Evolutionary conservation across 2,888 invertebrate species (phyloP), one percentile per base, ranked within the genome.

Genomic region (Himalopsyche anomala): DNA sequence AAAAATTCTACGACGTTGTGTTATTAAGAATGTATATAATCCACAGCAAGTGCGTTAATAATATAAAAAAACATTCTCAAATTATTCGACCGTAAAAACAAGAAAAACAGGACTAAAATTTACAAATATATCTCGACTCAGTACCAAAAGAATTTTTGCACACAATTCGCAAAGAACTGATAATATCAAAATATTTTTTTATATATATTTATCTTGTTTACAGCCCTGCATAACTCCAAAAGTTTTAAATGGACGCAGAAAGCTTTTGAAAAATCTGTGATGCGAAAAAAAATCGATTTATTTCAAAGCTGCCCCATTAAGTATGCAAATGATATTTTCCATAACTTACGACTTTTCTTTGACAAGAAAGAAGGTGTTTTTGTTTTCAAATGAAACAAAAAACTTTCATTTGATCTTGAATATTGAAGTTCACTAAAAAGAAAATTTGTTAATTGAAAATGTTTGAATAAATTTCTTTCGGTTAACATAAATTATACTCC

Each of bases 241-340:
- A 19, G 62, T 19, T 62, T n/a, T 19, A 62, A 62, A 62, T 62
- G 28, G n/a, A 56, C 56, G n/a, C 56, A 56, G 56, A 56, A 56
- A 62, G 62, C 62, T 62, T 62, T 19, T 62, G 62, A 62, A 62
- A 62, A 62, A 62, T 62, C 62, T 62, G 62, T 62, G 62, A 62
- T 62, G 62, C 62, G 56, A 56, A 62, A 62, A 62, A 62, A 62
- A 62, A 62, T 62, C 62, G 19, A 62, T 62, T 62, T 62, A 28
- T 62, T 62, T 62, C 62, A 19, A 62, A 62, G 62, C 62, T 62
- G 62, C 19, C 62, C 62, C 19, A 19, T 62, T 19, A 62, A 19
- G 15, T 62, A 62, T 62, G 19, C 62, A 62, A 62, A 62, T 62
- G 62, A 62, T 19, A 62, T 62, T 62, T 62, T 62, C 62, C 62